phyloP scores from a whole-genome alignment of 1,140 invertebrate genomes.

The Heliconius hermathena region DNA sequence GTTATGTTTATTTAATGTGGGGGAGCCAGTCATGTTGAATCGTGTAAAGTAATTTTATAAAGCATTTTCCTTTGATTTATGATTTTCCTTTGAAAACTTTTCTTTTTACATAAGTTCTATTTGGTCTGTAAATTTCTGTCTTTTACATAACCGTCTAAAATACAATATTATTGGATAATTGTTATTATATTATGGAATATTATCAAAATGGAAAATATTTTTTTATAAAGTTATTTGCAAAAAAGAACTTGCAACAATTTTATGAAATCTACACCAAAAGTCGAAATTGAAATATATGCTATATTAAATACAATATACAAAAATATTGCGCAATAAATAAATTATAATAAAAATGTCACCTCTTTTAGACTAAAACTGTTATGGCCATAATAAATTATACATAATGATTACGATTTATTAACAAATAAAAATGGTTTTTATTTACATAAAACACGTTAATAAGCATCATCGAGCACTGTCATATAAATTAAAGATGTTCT shows the following conservation, averaged over 20 bases:
- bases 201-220: too few species aligned
- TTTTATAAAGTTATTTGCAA: background rate
- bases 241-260: background rate
- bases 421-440: conserved; percentile 26
- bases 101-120: background rate
- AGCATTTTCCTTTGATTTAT: background rate
- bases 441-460: conserved; percentile 31
- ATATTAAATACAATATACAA: background rate
- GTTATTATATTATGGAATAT: too few species aligned
- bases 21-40: conserved; percentile 13
- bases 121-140: too few species aligned
- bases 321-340: conserved; percentile 34
- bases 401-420: conserved; percentile 30
- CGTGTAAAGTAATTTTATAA: background rate
- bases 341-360: conserved; percentile 28
- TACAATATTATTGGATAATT: too few species aligned
- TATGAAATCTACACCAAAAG: background rate
- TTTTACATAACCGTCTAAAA: too few species aligned
- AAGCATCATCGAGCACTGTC: conserved; percentile 6
- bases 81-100: background rate
- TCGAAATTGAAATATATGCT: background rate
- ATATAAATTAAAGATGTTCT: conserved; percentile 19
- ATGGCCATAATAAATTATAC: conserved; percentile 28
- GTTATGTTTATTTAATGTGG: conserved; percentile 31
- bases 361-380: conserved; percentile 22